Base-by-base conservation (phyloP, 1,140 invertebrate species). In the Pogonus chalceus region DNA sequence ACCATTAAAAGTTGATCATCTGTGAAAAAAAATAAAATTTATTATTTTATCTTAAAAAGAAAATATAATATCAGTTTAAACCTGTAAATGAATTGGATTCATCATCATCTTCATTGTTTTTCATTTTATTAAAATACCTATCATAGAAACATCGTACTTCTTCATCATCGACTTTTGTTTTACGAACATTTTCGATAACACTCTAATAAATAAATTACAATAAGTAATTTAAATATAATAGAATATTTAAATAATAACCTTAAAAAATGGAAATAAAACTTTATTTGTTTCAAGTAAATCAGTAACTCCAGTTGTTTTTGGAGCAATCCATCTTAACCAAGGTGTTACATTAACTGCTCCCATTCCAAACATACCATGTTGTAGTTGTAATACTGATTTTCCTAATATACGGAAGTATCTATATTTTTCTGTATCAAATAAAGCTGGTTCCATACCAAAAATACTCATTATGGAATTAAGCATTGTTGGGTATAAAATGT, bases 1-100 rank as follows among this genome's bases (percentile, higher is more conserved):
- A 73, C 51, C 1, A 61, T 63, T n/a, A 74, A 57, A 12, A 78
- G 57, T 54, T 76, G 71, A 1, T 78, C 71, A 56, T 79, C 81
- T 83, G 60, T 4, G 72, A 73, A 43, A 12, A 18, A 18, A 43
- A 12, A 43, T 43, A 12, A 43, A 9, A 43, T 18, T 43, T 43
- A 16, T 12, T 43, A 9, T 10, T 12, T 18, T 16, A 43, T 4
- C 37, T 14, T 31, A 18, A 10, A n/a, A n/a, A n/a, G n/a, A n/a
- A n/a, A 12, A 31, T 20, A 10, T 12, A 24, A 16, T 51, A n/a
- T 26, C 3, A 49, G 12, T 21, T 21, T 20, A 31, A 20, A 52
- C 51, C 51, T 22, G 51, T 3, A 39, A 52, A 52, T 37, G 37
- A 4, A n/a, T n/a, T n/a, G 4, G 2, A 4, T 23, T 51, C 48